A percentile compares a stretch with the other conserved stretches of the same genome.
phyloP scores from a whole-genome alignment of 2,888 invertebrate species.

The Troglohyphantes excavatus region DNA sequence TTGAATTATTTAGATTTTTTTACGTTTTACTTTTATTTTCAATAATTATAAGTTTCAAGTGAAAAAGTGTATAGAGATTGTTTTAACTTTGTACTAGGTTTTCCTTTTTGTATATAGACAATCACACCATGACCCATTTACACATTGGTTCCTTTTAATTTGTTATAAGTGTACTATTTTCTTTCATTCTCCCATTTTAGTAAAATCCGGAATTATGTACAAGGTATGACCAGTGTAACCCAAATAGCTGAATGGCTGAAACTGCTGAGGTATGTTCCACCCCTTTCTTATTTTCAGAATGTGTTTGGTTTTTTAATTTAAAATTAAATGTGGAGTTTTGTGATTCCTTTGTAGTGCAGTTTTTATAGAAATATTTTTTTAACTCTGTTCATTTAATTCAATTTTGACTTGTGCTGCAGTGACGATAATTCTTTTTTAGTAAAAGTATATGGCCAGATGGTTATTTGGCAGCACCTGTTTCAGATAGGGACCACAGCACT shows the following conservation, averaged over 20 bases:
- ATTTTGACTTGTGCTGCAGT: not conserved
- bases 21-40: too few relatives aligned
- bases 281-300: not conserved
- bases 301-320: too few relatives aligned
- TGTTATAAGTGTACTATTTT: not conserved
- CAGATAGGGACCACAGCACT: conserved; percentile 85
- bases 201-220: conserved; percentile 93
- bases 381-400: not conserved
- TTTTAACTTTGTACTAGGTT: not conserved
- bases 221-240: conserved; percentile 91
- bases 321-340: too few relatives aligned
- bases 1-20: too few relatives aligned
- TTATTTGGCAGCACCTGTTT: conserved; percentile 84
- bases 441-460: conserved; percentile 86
- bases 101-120: not conserved
- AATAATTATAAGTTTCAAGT: too few relatives aligned
- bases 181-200: conserved; percentile 82
- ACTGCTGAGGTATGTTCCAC: conserved; percentile 88
- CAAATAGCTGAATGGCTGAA: conserved; percentile 94
- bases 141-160: too few relatives aligned
- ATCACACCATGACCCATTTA: too few relatives aligned
- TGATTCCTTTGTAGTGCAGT: too few relatives aligned
- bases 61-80: not conserved
- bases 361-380: not conserved
- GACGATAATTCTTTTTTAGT: conserved; percentile 81